These are phyloP conservation scores for Nipponacmea schrenckii DNA, from an alignment of 2,888 invertebrate genomes.

Conservation along the genomic window DNA sequence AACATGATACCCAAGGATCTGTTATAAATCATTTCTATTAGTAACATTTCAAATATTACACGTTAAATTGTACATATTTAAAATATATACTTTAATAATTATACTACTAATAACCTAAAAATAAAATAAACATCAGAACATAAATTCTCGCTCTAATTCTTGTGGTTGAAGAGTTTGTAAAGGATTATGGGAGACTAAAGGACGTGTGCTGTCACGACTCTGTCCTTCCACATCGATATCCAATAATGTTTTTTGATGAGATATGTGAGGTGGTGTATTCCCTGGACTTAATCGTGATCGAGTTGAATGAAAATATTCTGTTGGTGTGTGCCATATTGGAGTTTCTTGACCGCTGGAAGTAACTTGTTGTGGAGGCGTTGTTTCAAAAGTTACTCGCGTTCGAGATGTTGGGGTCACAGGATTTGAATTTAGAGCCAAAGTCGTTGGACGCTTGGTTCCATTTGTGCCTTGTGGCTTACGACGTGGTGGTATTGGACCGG, in stretches of 20 bases:
- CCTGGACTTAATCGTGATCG: slow-evolving; percentile 73
- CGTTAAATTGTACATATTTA: not conserved
- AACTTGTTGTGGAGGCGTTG: slow-evolving; percentile 29
- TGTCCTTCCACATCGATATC: slow-evolving; percentile 67
- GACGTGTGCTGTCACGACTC: slow-evolving; percentile 60
- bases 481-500: slow-evolving; percentile 46
- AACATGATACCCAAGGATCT: too few relatives aligned
- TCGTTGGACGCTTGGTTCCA: slow-evolving; percentile 73
- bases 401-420: slow-evolving; percentile 61
- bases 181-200: slow-evolving; percentile 44
- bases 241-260: slow-evolving; percentile 62
- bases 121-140: slow-evolving; percentile 35
- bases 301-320: slow-evolving; percentile 88
- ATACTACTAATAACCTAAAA: slow-evolving; percentile 2
- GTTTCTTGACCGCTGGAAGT: slow-evolving; percentile 37
- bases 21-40: too few relatives aligned
- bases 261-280: slow-evolving; percentile 62
- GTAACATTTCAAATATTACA: too few relatives aligned
- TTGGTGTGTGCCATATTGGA: slow-evolving; percentile 76
- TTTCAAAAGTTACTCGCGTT: slow-evolving; percentile 29
- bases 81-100: slow-evolving; percentile 5
- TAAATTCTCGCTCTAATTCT: slow-evolving; percentile 41
- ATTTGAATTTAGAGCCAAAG: slow-evolving; percentile 75
- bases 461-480: slow-evolving; percentile 54
- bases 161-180: slow-evolving; percentile 27